Conservation (phyloP, 2,888 invertebrate genomes). For the Meiosimyza decipiens region DNA sequence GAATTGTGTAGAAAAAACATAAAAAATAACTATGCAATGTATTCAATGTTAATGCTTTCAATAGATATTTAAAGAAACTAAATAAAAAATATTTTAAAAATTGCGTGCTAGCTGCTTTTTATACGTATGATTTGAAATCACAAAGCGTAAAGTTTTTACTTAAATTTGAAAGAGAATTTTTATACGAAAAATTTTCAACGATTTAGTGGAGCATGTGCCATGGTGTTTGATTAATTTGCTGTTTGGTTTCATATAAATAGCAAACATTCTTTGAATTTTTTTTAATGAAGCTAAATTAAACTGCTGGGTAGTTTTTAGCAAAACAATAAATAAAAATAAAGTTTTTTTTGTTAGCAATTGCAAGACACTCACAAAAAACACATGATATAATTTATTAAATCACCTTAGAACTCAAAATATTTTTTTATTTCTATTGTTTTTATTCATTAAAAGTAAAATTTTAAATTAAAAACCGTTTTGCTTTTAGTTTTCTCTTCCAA, state of each 20-base stretch:
- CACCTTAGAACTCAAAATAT: no score
- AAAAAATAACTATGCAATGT: conserved; percentile 30
- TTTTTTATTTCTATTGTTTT: no score
- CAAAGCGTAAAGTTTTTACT: neutral
- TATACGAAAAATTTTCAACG: conserved; percentile 28
- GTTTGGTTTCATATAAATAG: neutral
- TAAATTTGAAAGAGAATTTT: neutral
- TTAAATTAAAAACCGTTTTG: no score
- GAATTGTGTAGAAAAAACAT: conserved; percentile 14
- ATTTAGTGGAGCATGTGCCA: conserved; percentile 47
- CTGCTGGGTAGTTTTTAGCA: conserved; percentile 9
- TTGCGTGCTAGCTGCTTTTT: no score
- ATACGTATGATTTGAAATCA: neutral
- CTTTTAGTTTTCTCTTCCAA: no score
- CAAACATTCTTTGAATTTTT: conserved; percentile 2
- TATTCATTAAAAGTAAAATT: no score
- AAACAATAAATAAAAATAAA: no score
- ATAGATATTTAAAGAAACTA: neutral
- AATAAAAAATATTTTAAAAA: neutral
- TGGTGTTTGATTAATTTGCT: conserved; percentile 6
- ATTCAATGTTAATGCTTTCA: conserved; percentile 20
- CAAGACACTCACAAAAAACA: no score
- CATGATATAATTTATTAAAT: no score
- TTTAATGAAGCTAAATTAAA: conserved; percentile 8
- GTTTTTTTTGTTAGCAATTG: no score